Conservation (phyloP, 2,113 vertebrate species). For the Acrocephalus kingi region DNA sequence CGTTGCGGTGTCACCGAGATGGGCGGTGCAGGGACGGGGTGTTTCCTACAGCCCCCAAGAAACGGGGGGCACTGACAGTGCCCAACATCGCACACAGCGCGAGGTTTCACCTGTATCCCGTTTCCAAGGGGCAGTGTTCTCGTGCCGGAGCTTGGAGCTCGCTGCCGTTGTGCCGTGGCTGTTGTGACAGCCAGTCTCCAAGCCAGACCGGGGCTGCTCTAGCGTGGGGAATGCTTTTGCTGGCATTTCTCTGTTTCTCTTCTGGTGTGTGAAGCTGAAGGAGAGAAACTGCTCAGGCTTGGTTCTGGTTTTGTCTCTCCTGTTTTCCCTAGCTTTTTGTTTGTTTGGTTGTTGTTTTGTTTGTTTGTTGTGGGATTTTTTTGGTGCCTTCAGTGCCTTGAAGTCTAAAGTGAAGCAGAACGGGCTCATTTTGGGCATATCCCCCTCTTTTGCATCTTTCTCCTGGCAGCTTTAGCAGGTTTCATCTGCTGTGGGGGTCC, state of each 20-base stretch:
- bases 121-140: neutral
- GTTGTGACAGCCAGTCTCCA: neutral
- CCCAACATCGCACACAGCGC: fast-evolving
- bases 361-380: neutral
- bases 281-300: neutral
- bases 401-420: neutral
- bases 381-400: neutral
- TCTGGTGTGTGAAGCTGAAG: neutral
- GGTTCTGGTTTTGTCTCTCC: neutral
- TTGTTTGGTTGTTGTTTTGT: neutral
- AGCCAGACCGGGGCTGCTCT: neutral
- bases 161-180: neutral
- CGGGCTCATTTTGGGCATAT: neutral
- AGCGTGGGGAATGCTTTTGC: neutral
- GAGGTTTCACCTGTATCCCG: neutral
- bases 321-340: neutral
- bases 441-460: neutral
- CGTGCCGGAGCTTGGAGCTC: fast-evolving
- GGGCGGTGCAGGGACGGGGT: neutral
- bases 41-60: neutral
- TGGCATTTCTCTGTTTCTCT: neutral
- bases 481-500: neutral
- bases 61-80: fast-evolving
- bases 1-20: neutral
- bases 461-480: neutral